Base-by-base conservation (phyloP, 2,113 vertebrate species). In the Cephalopholis sonnerati region DNA sequence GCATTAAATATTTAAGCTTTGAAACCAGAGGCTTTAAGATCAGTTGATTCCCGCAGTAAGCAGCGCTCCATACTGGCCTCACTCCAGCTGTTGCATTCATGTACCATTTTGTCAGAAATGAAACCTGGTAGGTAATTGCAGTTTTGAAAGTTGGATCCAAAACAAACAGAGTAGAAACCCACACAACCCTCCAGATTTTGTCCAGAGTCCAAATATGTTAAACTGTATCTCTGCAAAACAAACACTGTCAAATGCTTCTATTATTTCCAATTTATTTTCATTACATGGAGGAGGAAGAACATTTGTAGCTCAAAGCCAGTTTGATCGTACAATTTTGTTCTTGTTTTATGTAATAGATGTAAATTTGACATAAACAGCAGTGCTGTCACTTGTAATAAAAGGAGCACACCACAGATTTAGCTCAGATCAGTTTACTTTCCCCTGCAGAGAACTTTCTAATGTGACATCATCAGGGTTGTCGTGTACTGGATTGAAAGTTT, bases 91-190 rank as follows among this genome's bases (percentile, higher is more conserved):
- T 15, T 75, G 22, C 8, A 20, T 25, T 25, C 51, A 7, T 41
- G 13, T 18, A 18, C 59, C n/a, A 25, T 39, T 74, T 74, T 36
- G 58, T 63, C 20, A 18, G 58, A 39, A 36, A 39, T 24, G 5
- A 64, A 53, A 57, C 50, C 62, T 32, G 9, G 39, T n/a, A 4
- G 44, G 24, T 61, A 53, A 74, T 82, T 61, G 29, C 2, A 54
- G 2, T 61, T 75, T 53, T 61, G 32, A 51, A 32, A 62, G 63
- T 46, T 44, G 7, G 55, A 76, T 25, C n/a, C 51, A 74, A 44
- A 65, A 50, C 53, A 58, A 64, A 68, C 61, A 46, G 50, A 5
- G 1, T 9, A 63, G 10, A 39, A 27, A 27, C 29, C 70, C n/a
- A 50, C 59, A 58, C n/a, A n/a, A 10, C 24, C 24, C 32, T 24